These are phyloP conservation scores for Drosophila pandora DNA, from an alignment of 1,140 invertebrate species.

Conservation along the genomic window DNA sequence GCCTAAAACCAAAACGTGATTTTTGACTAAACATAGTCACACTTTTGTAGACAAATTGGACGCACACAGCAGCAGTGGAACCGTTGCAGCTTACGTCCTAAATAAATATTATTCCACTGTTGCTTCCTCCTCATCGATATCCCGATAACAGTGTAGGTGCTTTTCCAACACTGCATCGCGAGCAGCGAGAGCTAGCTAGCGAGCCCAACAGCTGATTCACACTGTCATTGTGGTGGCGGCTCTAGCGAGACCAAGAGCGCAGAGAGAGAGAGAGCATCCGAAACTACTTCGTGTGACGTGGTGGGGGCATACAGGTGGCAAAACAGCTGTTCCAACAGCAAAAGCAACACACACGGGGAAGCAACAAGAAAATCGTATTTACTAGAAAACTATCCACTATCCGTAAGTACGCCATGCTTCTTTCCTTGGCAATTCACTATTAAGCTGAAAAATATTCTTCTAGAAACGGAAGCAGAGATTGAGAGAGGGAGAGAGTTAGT, in stretches of 20 bases:
- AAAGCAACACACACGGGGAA: constrained; percentile 46
- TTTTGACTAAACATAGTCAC: constrained; percentile 52
- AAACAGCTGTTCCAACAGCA: constrained; percentile 77
- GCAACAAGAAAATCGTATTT: constrained; percentile 38
- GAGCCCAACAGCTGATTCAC: constrained; percentile 65
- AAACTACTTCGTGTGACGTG: constrained; percentile 61
- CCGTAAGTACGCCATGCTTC: constrained; percentile 32
- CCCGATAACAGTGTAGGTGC: constrained; percentile 37
- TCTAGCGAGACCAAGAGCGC: constrained; percentile 26
- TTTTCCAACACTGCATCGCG: constrained; percentile 64
- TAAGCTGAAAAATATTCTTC: constrained; percentile 55
- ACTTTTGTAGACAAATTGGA: constrained; percentile 57
- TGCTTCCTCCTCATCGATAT: constrained; percentile 54
- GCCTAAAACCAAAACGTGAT: constrained; percentile 34
- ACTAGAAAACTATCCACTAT: constrained; percentile 49
- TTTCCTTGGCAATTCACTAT: constrained; percentile 42
- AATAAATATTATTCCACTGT: constrained; percentile 35
- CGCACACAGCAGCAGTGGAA: constrained; percentile 6
- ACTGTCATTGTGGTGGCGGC: constrained; percentile 32
- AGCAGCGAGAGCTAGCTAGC: constrained; percentile 24
- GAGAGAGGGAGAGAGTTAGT: background rate
- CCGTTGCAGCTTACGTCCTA: constrained; percentile 27
- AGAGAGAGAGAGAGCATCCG: constrained; percentile 26
- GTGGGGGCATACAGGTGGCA: constrained; percentile 61
- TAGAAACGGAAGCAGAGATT: constrained; percentile 49